Evolutionary conservation across 2,113 vertebrate species (phyloP), one percentile per base, ranked within the genome.

Genomic region (Regulus satrapa): DNA sequence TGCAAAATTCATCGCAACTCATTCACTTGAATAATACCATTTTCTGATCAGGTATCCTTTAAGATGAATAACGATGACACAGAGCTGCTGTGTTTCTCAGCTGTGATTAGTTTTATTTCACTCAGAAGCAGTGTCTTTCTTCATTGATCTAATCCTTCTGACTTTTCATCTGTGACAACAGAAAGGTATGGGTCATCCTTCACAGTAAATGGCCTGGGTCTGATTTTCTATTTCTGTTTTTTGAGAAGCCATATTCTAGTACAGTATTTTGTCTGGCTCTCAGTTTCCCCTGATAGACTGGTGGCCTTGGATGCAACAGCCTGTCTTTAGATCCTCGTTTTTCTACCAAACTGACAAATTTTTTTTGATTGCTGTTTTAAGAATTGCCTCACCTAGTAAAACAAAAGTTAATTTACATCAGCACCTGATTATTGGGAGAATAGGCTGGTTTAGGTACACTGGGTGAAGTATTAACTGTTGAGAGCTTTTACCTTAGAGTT

Each of bases 1-100:
- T 96, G 74, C 63, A 91, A 94, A 89, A 91, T 85, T 94, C 51
- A 92, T 89, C 74, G 59, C 5, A 13, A 85, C 25, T 66, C 55
- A 73, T 91, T 87, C 77, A 36, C 93, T 85, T 79, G 74, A 91
- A 83, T 48, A 86, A 90, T 91, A 34, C 14, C 28, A 49, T 68
- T 85, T 48, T 61, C 48, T 92, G 78, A 71, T 94, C 62, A 74
- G 77, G 61, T 89, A 68, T 66, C 87, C 54, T 89, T 41, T 46
- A 66, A 95, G 88, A 77, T 75, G 74, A 92, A 72, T 31, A 62
- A 40, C 0, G 3, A 61, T 63, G 85, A 89, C 25, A 85, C 10
- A 85, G 61, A 75, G 41, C 36, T 82, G 25, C 62, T 73, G 20
- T 72, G 36, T 66, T 85, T 45, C 66, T 58, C 16, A 40, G 38